These are phyloP conservation scores for Cyphomyrmex costatus DNA, from an alignment of 1,140 invertebrate genomes.

Conservation along the genomic window DNA sequence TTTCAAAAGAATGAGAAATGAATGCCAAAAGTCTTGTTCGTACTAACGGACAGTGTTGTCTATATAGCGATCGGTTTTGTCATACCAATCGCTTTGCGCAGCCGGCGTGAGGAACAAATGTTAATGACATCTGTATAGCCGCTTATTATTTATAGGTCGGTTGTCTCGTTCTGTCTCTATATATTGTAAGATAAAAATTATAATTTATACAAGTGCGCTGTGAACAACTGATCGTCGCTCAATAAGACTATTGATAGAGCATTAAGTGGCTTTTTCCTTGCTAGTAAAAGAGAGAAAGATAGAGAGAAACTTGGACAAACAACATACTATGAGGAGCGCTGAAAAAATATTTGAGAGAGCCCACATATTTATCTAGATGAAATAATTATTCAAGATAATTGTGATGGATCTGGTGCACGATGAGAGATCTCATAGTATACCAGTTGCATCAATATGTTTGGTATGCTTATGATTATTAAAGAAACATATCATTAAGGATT, in stretches of 20 bases:
- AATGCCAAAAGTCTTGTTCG: conserved; percentile 7
- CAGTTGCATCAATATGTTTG: conserved; percentile 10
- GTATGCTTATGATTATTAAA: neutral
- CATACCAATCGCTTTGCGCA: conserved; percentile 23
- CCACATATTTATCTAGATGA: conserved; percentile 45
- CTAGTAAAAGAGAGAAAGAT: neutral
- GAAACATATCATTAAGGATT: neutral
- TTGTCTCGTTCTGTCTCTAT: conserved; percentile 2
- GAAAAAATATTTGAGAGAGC: conserved; percentile 47
- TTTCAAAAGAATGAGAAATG: neutral
- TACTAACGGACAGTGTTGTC: neutral
- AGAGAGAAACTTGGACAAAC: conserved; percentile 16
- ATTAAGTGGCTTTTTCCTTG: conserved; percentile 21
- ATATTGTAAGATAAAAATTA: conserved; percentile 1
- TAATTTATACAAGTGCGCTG: conserved; percentile 56
- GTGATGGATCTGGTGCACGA: conserved; percentile 27
- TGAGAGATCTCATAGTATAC: conserved; percentile 7
- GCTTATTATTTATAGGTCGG: conserved; percentile 44
- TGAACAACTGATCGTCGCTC: neutral
- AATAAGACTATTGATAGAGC: conserved; percentile 44
- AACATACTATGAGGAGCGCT: neutral
- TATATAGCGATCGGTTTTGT: conserved; percentile 23
- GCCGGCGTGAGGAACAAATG: neutral
- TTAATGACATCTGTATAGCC: conserved; percentile 27
- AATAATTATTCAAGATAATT: conserved; percentile 55